A percentile compares a stretch with the other conserved stretches of the same genome.
Evolutionary conservation across 2,113 vertebrate species (phyloP).

Genomic region (Thryonomys swinderianus): DNA sequence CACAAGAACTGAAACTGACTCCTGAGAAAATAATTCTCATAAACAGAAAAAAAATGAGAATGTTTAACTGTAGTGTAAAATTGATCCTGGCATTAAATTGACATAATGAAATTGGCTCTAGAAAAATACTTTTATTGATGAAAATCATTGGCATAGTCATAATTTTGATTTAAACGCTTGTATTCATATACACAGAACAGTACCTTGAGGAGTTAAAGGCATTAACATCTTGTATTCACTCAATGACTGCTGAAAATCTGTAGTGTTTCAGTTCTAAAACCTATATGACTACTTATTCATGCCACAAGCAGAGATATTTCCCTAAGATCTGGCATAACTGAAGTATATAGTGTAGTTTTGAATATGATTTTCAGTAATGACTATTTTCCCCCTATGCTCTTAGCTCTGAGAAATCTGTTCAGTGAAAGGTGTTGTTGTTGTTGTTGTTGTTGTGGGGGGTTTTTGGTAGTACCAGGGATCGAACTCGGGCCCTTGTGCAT

Average conservation of each 20-base stretch:
- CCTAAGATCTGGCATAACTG: not conserved
- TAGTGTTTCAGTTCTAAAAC: not conserved
- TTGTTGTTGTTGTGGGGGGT: too few species aligned
- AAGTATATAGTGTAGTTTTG: not conserved
- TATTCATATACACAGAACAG: slow-evolving; percentile 14
- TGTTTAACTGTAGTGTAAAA: not conserved
- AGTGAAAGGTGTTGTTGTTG: too few species aligned
- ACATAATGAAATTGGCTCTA: not conserved
- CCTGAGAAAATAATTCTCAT: slow-evolving; percentile 27
- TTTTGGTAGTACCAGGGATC: too few species aligned
- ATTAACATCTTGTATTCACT: not conserved
- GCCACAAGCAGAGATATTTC: not conserved
- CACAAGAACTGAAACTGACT: slow-evolving; percentile 8
- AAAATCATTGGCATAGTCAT: not conserved
- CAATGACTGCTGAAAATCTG: not conserved
- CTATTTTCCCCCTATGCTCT: not conserved
- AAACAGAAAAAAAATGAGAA: slow-evolving; percentile 47
- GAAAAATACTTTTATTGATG: not conserved
- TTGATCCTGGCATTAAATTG: not conserved
- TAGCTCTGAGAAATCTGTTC: not conserved
- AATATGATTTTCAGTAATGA: not conserved
- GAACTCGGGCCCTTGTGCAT: too few species aligned
- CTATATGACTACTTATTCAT: not conserved
- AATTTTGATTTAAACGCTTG: slow-evolving; percentile 14
- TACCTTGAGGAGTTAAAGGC: not conserved